Base-by-base conservation (phyloP, 2,113 vertebrate species). In the Circaetus cinerascens region DNA sequence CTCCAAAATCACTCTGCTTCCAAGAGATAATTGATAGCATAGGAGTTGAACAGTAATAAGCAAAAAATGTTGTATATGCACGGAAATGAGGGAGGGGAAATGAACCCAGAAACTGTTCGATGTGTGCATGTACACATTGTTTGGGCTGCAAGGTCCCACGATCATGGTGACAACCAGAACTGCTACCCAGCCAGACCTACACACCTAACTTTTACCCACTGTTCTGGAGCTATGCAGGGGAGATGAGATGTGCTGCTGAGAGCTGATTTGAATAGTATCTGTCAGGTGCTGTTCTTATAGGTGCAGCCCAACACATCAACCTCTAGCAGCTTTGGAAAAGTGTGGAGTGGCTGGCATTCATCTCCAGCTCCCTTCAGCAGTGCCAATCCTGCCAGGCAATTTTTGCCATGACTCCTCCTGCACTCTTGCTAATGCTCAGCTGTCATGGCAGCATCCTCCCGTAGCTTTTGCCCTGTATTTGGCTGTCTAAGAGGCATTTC, bases 211-310 rank as follows among this genome's bases (percentile, higher is more conserved):
- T 68, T 22, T 41, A 26, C 29, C 13, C 21, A 4, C 41, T 11
- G 2, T 5, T 46, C n/a, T 55, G 0, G n/a, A 63, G 60, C 5
- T 40, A 18, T 8, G 27, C 20, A 15, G 55, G 46, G 40, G 5
- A n/a, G 32, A 13, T 5, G 67, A 40, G n/a, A 34, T 0, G 2
- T 17, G 26, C 5, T 2, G 0, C n/a, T 3, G 18, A 15, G 48
- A 43, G 40, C 26, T 34, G 48, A 23, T 56, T 56, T 38, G 57
- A 59, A 15, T 29, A 14, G 11, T 1, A 5, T 11, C 46, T 34
- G 5, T 16, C 57, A 40, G 53, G 36, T 16, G 53, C 9, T 45
- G n/a, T 30, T 86, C 66, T 68, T 26, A 8, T 0, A 9, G 56
- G 13, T 7, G 0, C n/a, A 80, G 13, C 56, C 56, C n/a, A 38